Evolutionary conservation across 2,888 invertebrate genomes (phyloP).

Genomic region (Mythimna albipuncta): DNA sequence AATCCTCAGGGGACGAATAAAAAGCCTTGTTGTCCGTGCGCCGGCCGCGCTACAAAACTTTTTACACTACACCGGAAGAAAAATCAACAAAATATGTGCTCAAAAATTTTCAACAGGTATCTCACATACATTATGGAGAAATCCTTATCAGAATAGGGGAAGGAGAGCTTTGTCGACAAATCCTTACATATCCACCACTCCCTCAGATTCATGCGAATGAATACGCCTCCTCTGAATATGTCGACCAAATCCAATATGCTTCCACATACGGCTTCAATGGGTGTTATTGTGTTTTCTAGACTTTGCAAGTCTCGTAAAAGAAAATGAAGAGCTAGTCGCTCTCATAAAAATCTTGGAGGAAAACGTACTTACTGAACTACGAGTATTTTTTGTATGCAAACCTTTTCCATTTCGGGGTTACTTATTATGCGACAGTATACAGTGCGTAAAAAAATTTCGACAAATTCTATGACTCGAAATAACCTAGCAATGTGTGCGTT

Average conservation of each 20-base stretch:
- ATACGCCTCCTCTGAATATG: slow-evolving; percentile 41
- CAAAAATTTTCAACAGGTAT: slow-evolving; percentile 44
- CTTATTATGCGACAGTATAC: neutral
- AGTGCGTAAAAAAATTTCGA: slow-evolving; percentile 24
- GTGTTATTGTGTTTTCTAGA: slow-evolving; percentile 36
- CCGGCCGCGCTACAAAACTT: slow-evolving; percentile 4
- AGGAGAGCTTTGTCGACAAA: slow-evolving; percentile 43
- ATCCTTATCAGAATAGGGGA: slow-evolving; percentile 38
- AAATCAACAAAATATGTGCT: slow-evolving; percentile 19
- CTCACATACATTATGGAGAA: slow-evolving; percentile 30
- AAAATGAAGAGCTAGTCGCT: slow-evolving; percentile 17
- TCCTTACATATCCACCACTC: slow-evolving; percentile 48
- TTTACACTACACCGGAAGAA: neutral
- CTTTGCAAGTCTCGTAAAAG: slow-evolving; percentile 33
- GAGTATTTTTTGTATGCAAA: neutral
- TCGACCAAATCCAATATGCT: slow-evolving; percentile 45
- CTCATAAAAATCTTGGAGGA: slow-evolving; percentile 16
- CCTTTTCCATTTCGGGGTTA: neutral
- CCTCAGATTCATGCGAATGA: slow-evolving; percentile 33
- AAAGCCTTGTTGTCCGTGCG: neutral
- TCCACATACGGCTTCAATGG: slow-evolving; percentile 15
- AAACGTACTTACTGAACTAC: neutral
- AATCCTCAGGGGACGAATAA: slow-evolving; percentile 21
- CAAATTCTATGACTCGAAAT: slow-evolving; percentile 47
- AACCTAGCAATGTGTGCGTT: slow-evolving; percentile 68